Evolutionary conservation across 2,888 invertebrate genomes (phyloP), one percentile per base, ranked within the genome.

Genomic region (Dioctria linearis): DNA sequence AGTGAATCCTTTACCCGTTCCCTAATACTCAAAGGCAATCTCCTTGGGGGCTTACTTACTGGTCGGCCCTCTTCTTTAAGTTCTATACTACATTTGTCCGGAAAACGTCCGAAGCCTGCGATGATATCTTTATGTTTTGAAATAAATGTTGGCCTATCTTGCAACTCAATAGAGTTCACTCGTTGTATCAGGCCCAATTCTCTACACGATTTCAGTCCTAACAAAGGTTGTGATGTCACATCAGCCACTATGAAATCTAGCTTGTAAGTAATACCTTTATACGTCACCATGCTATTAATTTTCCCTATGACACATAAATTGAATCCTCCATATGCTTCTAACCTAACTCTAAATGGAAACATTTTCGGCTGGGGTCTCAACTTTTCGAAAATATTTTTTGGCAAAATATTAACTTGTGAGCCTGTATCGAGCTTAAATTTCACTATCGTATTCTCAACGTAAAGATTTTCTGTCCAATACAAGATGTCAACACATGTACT

Each of bases 391-490:
- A 54, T 54, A 54, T 54, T 8, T 54, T n/a, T 54, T n/a, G 6
- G n/a, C 54, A 54, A n/a, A 54, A 54, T 54, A 54, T 54, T 54
- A n/a, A 54, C 54, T 2, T 54, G 54, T 54, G 54, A 54, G 6
- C 54, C 54, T 4, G 11, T 3, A 54, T 54, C 54, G 11, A 54
- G n/a, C 11, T 54, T 54, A 54, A 54, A 54, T 54, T 54, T n/a
- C 6, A 54, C 54, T 54, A 54, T 11, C 11, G 11, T 11, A 11
- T 11, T 54, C 11, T 11, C 54, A 8, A 54, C 2, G 54, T 54
- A 54, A 8, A 54, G 11, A 11, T 54, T 8, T 54, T 54, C 54
- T 11, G 6, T 54, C 54, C 54, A 54, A 25, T 25, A 25, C 25
- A 25, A 25, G 5, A 8, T 46, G 5, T 46, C 5, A 46, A 6